These are phyloP conservation scores for Drosophila saltans DNA, from an alignment of 1,140 invertebrate genomes.

Conservation along the genomic window DNA sequence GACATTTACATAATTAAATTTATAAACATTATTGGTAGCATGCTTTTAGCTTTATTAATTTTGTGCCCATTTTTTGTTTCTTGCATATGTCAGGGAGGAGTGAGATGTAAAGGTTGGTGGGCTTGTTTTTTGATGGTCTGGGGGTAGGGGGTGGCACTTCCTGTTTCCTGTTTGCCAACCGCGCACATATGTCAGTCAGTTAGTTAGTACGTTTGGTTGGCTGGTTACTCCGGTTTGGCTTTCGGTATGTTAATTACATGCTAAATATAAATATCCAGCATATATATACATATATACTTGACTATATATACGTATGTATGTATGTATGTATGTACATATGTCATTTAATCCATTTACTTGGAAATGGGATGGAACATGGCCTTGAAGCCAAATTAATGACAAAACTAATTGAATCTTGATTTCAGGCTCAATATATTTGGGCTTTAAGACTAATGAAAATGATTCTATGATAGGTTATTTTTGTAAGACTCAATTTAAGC, in stretches of 20 bases:
- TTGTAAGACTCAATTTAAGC: not conserved
- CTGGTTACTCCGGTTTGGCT: constrained; percentile 1
- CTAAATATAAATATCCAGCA: constrained; percentile 19
- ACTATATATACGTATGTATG: constrained; percentile 14
- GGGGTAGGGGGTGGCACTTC: constrained; percentile 1
- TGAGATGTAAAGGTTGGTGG: constrained; percentile 24
- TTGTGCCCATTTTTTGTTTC: constrained; percentile 50
- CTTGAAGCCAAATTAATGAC: constrained; percentile 42
- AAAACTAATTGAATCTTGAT: constrained; percentile 49
- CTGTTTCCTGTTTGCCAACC: constrained; percentile 36
- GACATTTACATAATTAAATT: constrained; percentile 80
- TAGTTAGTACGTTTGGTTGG: constrained; percentile 11
- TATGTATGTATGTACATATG: constrained; percentile 38
- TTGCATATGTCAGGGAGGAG: constrained; percentile 48
- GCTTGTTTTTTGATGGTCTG: not conserved
- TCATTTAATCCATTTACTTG: constrained; percentile 71
- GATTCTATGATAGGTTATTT: not conserved
- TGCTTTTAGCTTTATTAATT: constrained; percentile 80
- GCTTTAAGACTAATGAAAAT: constrained; percentile 7
- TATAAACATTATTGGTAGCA: constrained; percentile 77
- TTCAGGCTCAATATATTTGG: not conserved
- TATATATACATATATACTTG: constrained; percentile 19
- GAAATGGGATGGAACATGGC: constrained; percentile 17
- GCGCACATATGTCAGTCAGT: constrained; percentile 35
- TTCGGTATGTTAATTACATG: constrained; percentile 46